Evolutionary conservation across 2,113 vertebrate species (phyloP).

Genomic region (Brachyhypopomus occidentalis): DNA sequence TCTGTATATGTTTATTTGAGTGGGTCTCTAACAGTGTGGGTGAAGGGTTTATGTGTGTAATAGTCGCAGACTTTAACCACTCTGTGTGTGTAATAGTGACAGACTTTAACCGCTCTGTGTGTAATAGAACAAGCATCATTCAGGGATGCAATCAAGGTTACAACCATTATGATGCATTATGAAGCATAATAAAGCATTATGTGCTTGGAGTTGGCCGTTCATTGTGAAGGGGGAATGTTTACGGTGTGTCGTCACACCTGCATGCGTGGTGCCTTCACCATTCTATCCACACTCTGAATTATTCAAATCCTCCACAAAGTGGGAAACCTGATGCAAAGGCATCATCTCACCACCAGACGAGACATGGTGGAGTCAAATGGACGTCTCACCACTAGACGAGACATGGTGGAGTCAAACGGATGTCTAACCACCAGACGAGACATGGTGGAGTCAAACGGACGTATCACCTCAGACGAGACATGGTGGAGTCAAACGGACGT

Average conservation of each 20-base stretch:
- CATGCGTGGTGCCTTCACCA: neutral
- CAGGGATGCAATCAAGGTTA: neutral
- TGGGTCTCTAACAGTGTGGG: neutral
- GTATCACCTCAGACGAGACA: too few species aligned
- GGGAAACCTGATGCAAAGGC: slow-evolving; percentile 27
- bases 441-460: too few species aligned
- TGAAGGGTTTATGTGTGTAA: neutral
- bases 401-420: too few species aligned
- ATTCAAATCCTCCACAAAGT: slow-evolving; percentile 41
- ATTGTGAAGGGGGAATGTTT: neutral
- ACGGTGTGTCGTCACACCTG: neutral
- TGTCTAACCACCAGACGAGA: too few species aligned
- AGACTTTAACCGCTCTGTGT: neutral
- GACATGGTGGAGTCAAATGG: neutral
- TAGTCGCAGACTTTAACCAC: too few species aligned
- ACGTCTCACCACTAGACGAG: too few species aligned
- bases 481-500: too few species aligned
- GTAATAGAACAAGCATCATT: neutral
- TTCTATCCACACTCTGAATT: slow-evolving; percentile 21
- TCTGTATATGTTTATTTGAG: neutral
- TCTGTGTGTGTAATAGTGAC: neutral
- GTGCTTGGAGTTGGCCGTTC: neutral
- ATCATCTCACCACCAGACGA: slow-evolving; percentile 10
- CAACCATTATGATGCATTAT: neutral
- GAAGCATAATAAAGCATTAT: neutral